Conservation (phyloP, 2,113 vertebrate species). For the Ciconia stormi region DNA sequence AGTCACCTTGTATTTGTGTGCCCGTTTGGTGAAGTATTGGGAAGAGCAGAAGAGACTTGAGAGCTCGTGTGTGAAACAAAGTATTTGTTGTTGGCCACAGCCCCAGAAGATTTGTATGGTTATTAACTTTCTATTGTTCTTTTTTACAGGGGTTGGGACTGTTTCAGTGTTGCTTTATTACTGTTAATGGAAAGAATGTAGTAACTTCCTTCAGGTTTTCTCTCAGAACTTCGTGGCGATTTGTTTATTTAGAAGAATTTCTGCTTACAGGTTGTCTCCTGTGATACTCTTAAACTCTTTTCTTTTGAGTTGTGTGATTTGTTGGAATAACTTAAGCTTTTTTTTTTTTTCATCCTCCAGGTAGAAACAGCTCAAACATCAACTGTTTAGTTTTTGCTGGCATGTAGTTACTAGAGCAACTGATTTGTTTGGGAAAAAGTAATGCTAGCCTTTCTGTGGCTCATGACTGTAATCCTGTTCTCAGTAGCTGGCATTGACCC, state of each 20-base stretch:
- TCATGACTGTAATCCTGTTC: not conserved
- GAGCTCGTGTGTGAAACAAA: not conserved
- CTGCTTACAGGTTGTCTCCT: not conserved
- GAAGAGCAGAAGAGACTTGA: not conserved
- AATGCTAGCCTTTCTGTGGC: not conserved
- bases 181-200: constrained; percentile 26
- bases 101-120: not conserved
- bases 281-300: not conserved
- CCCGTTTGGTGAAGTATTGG: not conserved
- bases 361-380: not conserved
- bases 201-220: constrained; percentile 30
- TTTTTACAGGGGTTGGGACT: not conserved
- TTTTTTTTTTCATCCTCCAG: rapidly evolving
- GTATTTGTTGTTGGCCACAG: not conserved
- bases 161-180: not conserved
- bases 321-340: not conserved
- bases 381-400: not conserved
- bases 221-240: not conserved
- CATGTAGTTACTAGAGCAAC: constrained; percentile 16
- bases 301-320: not conserved
- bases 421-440: constrained; percentile 49
- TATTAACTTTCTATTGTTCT: constrained; percentile 24
- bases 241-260: not conserved
- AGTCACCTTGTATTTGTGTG: not conserved
- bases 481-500: not conserved